Evolutionary conservation across 2,113 vertebrate species (phyloP), one percentile per base, ranked within the genome.

Genomic region (Arenaria interpres): DNA sequence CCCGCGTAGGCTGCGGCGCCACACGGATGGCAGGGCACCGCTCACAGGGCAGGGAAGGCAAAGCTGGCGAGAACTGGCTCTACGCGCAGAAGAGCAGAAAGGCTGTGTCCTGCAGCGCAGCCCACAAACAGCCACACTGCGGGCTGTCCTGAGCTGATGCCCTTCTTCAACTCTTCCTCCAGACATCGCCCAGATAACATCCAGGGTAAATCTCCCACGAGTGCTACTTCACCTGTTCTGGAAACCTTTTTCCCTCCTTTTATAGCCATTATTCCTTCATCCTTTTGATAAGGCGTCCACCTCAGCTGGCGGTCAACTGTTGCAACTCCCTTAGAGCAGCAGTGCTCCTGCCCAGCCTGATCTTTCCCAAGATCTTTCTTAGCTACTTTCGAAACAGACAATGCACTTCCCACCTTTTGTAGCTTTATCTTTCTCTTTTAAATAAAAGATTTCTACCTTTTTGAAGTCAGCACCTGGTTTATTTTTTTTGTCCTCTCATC

Each of bases 111-210:
- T 60, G 24, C 43, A 9, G 21, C 9, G 56, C 28, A 30, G 51
- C 0, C 0, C 2, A 33, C 56, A 67, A 28, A 46, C 50, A 27
- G 24, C 59, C 9, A 24, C 4, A 1, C n/a, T 2, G 1, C 0
- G 0, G 35, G 39, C 57, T 62, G 22, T 35, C 27, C 79, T 64
- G 16, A 93, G 78, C 84, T 7, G 1, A 17, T 48, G 71, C 50
- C 83, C 59, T 87, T 57, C 91, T 39, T 71, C 91, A 64, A 51
- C 85, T 75, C 39, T 63, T 66, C 67, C 77, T 88, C 66, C 89
- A 93, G 30, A 25, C 74, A 54, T 19, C 56, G 75, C 54, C 37
- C 12, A 10, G 37, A 15, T 23, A 63, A 50, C 20, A 56, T 9
- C 22, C 39, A 64, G 16, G 56, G 48, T 35, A 45, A 89, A 89